Evolutionary conservation across 2,797 vertebrate genomes (phyloP).

Genomic region (Myotis myotis): DNA sequence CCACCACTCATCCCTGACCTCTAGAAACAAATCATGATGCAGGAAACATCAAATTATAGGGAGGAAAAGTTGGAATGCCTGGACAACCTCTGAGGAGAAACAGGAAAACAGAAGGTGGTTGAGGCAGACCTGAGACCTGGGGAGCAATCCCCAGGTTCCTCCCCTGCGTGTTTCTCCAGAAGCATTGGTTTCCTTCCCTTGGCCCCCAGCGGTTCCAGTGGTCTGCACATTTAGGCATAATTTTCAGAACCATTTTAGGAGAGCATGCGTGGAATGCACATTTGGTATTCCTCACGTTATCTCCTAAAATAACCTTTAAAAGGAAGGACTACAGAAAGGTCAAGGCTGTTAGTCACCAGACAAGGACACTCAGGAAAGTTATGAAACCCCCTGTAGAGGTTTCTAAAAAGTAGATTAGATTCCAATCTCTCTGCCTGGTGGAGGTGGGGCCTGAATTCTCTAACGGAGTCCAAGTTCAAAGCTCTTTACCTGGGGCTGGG

Average conservation of each 20-base stretch:
- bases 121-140: accelerated
- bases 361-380: not conserved
- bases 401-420: slow-evolving; percentile 19
- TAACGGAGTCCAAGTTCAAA: not conserved
- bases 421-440: not conserved
- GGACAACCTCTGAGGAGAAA: not conserved
- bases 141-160: not conserved
- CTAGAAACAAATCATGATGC: not conserved
- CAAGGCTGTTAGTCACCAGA: slow-evolving; percentile 15
- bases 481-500: not conserved
- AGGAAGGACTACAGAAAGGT: slow-evolving; percentile 16
- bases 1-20: not conserved
- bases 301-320: not conserved
- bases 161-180: accelerated
- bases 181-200: not conserved
- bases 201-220: accelerated
- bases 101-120: not conserved
- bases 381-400: slow-evolving; percentile 9
- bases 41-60: not conserved
- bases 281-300: not conserved
- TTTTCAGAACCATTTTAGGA: not conserved
- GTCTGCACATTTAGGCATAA: not conserved
- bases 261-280: not conserved
- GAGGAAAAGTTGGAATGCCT: not conserved
- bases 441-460: not conserved